These are phyloP conservation scores for Ibidorhyncha struthersii DNA, from an alignment of 2,113 vertebrate species.

Conservation along the genomic window DNA sequence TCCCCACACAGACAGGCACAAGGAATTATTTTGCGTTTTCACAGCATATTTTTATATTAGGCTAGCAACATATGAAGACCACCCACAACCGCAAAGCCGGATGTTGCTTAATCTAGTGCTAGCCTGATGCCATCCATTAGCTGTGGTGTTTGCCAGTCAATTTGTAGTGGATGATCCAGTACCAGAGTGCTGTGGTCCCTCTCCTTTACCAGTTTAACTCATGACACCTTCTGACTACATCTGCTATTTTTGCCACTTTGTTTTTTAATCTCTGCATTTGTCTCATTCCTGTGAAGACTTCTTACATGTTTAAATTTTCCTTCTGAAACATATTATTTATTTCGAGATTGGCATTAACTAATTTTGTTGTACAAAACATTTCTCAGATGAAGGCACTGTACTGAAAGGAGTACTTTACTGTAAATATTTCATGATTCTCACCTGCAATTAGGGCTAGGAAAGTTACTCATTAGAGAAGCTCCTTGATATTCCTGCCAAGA, in stretches of 20 bases:
- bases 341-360: slow-evolving; percentile 21
- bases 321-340: slow-evolving; percentile 39
- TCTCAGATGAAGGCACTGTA: background rate
- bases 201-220: background rate
- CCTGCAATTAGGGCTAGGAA: slow-evolving; percentile 26
- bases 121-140: slow-evolving; percentile 28
- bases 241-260: slow-evolving; percentile 28
- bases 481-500: slow-evolving; percentile 56
- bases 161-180: background rate
- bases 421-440: slow-evolving; percentile 38
- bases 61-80: slow-evolving; percentile 51
- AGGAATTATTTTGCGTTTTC: slow-evolving; percentile 42
- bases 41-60: slow-evolving; percentile 54
- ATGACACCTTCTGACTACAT: slow-evolving; percentile 11
- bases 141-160: slow-evolving; percentile 12
- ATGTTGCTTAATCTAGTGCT: slow-evolving; percentile 23
- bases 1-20: slow-evolving; percentile 19
- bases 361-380: slow-evolving; percentile 7
- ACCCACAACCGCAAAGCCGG: slow-evolving; percentile 48
- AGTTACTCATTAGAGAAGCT: slow-evolving; percentile 28
- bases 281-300: slow-evolving; percentile 3
- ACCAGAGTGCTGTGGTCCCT: background rate
- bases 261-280: background rate
- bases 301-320: background rate
- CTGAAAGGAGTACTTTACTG: slow-evolving; percentile 22